phyloP scores from a whole-genome alignment of 2,113 vertebrate species.

The Pachypanchax playfairii region DNA sequence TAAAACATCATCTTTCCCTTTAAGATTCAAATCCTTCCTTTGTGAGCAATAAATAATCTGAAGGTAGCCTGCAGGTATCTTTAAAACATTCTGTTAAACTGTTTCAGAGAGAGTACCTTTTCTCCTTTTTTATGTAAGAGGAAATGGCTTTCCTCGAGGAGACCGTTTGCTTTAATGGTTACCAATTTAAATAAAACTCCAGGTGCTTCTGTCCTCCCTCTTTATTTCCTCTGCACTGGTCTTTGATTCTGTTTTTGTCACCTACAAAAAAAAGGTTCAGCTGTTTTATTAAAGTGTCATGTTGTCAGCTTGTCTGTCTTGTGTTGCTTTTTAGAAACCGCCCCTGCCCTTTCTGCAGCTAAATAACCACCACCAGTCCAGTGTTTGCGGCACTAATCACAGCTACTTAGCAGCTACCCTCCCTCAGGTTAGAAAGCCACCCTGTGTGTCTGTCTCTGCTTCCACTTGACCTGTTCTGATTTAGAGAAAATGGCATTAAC shows the following conservation, averaged over 20 bases:
- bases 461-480: conserved; percentile 12
- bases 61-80: conserved; percentile 49
- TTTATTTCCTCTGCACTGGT: neutral
- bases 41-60: conserved; percentile 61
- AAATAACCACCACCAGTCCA: conserved; percentile 79
- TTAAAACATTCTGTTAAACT: conserved; percentile 56
- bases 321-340: conserved; percentile 86
- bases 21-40: conserved; percentile 41
- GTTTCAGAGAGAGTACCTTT: conserved; percentile 43
- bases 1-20: conserved; percentile 37
- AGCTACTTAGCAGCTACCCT: conserved; percentile 80
- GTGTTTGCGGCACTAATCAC: conserved; percentile 85
- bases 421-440: conserved; percentile 71
- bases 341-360: conserved; percentile 82
- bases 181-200: conserved; percentile 54
- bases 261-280: conserved; percentile 6
- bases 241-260: conserved; percentile 54
- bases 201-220: conserved; percentile 20
- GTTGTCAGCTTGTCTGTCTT: conserved; percentile 56
- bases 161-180: conserved; percentile 37
- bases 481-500: conserved; percentile 5
- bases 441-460: conserved; percentile 19
- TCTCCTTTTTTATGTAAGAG: conserved; percentile 18
- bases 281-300: conserved; percentile 37
- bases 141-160: conserved; percentile 51